These are phyloP conservation scores for Cydia splendana DNA, from an alignment of 1,140 invertebrate species.

Conservation along the genomic window DNA sequence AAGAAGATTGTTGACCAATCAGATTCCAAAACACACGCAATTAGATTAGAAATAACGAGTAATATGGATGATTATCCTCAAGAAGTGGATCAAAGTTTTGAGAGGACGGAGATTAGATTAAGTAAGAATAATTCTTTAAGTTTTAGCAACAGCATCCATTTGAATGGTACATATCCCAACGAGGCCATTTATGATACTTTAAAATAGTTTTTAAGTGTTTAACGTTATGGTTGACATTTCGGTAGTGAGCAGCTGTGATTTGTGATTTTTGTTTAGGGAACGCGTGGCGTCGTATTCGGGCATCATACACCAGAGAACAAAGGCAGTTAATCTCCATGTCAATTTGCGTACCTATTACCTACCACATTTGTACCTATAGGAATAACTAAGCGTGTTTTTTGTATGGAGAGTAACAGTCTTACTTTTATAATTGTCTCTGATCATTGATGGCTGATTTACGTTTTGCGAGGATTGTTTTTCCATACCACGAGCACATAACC, in stretches of 20 bases:
- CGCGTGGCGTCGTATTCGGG: not conserved
- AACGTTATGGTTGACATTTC: constrained; percentile 22
- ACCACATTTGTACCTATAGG: no score
- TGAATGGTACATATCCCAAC: constrained; percentile 79
- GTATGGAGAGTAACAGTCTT: not conserved
- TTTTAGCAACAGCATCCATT: constrained; percentile 78
- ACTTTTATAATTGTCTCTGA: not conserved
- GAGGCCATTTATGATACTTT: constrained; percentile 78
- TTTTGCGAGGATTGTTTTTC: constrained; percentile 1
- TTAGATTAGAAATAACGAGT: constrained; percentile 74
- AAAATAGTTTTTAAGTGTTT: constrained; percentile 61
- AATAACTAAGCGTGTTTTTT: not conserved
- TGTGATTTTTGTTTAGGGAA: constrained; percentile 21
- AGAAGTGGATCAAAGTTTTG: constrained; percentile 56
- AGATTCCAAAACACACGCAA: constrained; percentile 71
- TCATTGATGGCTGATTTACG: not conserved
- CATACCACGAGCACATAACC: constrained; percentile 21
- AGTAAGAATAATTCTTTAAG: constrained; percentile 73
- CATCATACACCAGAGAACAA: not conserved
- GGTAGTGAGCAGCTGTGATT: constrained; percentile 12
- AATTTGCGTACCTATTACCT: not conserved
- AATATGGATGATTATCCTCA: constrained; percentile 69
- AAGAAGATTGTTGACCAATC: constrained; percentile 47
- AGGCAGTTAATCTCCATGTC: not conserved
- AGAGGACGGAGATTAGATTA: constrained; percentile 60